Base-by-base conservation (phyloP, 1,140 invertebrate genomes). In the Diorhabda elongata region DNA sequence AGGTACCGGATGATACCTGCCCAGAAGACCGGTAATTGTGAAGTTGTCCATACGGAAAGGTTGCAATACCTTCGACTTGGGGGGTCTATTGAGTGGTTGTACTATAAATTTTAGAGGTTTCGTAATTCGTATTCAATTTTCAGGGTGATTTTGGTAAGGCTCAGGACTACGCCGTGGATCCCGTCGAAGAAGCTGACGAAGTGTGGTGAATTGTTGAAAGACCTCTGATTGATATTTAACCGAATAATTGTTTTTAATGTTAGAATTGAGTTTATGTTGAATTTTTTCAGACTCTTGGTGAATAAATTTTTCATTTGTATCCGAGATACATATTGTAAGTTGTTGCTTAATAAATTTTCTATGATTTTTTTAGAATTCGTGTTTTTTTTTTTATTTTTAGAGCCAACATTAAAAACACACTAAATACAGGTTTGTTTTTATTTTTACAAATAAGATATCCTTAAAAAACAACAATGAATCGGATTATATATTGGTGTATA, bases 141-240 rank as follows among this genome's bases (percentile, higher is more conserved):
- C 45, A 77, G 76, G 73, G 75, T 66, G 66, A 77, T 56, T 77
- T 76, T 66, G 76, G 76, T 26, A 66, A 68, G 57, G 75, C 73
- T 5, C 73, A 75, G 57, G 69, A 74, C 68, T 70, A 67, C 45
- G 47, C 11, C 47, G 64, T 65, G 4, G 56, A 56, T 59, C 68
- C 69, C 5, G 72, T 70, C 8, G 74, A 78, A 64, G 71, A 75
- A 61, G 59, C 26, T 11, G 76, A 78, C 62, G 78, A 79, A 65
- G 71, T 71, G 3, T 79, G 78, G 78, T 79, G 74, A 73, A 42
- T 6, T 52, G 9, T n/a, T 26, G 26, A 26, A 26, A 26, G 26
- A 26, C 26, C 26, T 26, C 26, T 26, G 1, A 26, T 26, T 26
- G 26, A 26, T 26, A 26, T 26, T 26, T 26, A 26, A 26, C 26